phyloP scores from a whole-genome alignment of 2,113 vertebrate genomes.

The Rhinogobius similis region DNA sequence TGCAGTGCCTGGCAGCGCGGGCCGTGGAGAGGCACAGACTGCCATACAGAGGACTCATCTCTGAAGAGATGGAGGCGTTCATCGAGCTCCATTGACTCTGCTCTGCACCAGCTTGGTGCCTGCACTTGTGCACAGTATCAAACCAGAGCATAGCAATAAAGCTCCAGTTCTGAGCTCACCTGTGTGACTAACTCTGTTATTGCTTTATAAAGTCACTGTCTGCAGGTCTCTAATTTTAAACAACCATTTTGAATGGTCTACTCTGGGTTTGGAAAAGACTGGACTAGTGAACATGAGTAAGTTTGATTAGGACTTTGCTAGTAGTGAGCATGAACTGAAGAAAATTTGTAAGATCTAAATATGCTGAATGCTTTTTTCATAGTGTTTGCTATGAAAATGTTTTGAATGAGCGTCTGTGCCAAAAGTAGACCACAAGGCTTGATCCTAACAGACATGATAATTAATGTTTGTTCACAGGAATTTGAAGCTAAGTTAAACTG shows the following conservation, averaged over 20 bases:
- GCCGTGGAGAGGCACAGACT: conserved; percentile 91
- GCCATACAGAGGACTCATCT: conserved; percentile 92
- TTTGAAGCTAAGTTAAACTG: background rate
- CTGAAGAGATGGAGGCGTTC: conserved; percentile 93
- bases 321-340: conserved; percentile 48
- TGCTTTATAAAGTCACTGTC: conserved; percentile 22
- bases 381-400: conserved; percentile 29
- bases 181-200: conserved; percentile 30
- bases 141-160: conserved; percentile 69
- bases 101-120: conserved; percentile 13
- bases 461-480: conserved; percentile 1
- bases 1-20: conserved; percentile 95
- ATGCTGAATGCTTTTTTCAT: conserved; percentile 22
- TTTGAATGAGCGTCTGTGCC: conserved; percentile 56
- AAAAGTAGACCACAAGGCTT: conserved; percentile 44
- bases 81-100: conserved; percentile 88
- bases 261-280: conserved; percentile 31
- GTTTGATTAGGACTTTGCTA: conserved; percentile 36
- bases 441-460: conserved; percentile 9
- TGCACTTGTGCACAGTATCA: conserved; percentile 33
- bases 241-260: conserved; percentile 20
- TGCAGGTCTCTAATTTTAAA: conserved; percentile 38
- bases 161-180: conserved; percentile 19
- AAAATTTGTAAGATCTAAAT: conserved; percentile 38
- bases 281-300: conserved; percentile 23